Conservation (phyloP, 2,888 invertebrate species). For the Lissocephala sabroskyi region DNA sequence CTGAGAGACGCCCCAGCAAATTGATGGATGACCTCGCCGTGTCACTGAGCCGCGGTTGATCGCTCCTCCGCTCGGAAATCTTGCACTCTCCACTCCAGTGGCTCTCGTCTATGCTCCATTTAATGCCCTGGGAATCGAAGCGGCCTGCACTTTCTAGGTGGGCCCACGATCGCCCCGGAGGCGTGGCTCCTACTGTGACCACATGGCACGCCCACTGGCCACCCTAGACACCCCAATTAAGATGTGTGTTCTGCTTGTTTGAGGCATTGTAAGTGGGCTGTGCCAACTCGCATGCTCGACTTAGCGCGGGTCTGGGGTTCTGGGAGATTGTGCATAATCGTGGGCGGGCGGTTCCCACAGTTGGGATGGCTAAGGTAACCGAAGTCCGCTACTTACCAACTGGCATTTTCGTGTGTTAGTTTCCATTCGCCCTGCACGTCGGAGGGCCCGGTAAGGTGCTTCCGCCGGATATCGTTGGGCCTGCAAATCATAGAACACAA, state of each 20-base stretch:
- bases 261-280: conserved; percentile 43
- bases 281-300: conserved; percentile 36
- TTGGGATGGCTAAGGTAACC: no score
- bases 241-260: conserved; percentile 13
- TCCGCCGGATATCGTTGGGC: conserved; percentile 60
- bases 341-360: no score
- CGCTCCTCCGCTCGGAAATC: conserved; percentile 29
- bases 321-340: conserved; percentile 69
- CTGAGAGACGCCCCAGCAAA: conserved; percentile 21
- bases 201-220: conserved; percentile 40
- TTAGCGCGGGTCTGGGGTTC: conserved; percentile 63
- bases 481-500: conserved; percentile 56
- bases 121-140: conserved; percentile 39
- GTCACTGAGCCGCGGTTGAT: conserved; percentile 21
- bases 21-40: conserved; percentile 50
- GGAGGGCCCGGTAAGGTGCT: conserved; percentile 48
- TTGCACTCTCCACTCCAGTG: conserved; percentile 21
- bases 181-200: conserved; percentile 37
- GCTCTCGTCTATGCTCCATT: conserved; percentile 28
- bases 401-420: conserved; percentile 45
- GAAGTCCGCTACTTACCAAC: conserved; percentile 47
- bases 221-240: no score
- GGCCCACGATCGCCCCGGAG: conserved; percentile 15
- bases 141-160: conserved; percentile 45
- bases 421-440: conserved; percentile 58